Base-by-base conservation (phyloP, 2,797 vertebrate species). In the Pipistrellus nathusii region DNA sequence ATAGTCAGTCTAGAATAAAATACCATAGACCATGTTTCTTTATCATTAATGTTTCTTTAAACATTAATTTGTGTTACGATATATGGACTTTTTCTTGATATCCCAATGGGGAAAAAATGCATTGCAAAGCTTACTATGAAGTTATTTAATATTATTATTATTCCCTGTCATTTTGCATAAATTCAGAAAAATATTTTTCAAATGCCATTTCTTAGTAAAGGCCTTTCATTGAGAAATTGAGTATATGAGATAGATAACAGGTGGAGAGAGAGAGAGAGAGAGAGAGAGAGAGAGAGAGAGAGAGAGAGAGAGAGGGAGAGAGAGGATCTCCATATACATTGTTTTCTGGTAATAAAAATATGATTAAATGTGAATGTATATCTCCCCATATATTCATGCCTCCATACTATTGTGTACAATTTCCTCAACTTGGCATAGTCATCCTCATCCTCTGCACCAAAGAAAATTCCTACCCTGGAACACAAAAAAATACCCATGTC, bases 101-200 rank as follows among this genome's bases (percentile, higher is more conserved):
- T 4, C 30, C n/a, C 72, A 95, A 41, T 59, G 17, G 7, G 10
- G 23, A 59, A 71, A 64, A 88, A 94, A 80, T 59, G 10, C 76
- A 80, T 85, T 68, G 6, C 53, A 86, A 69, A 57, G 25, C 3
- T 59, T 23, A 68, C 85, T 81, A 77, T n/a, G 35, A 81, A 72
- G 30, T 93, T 76, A 87, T 93, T 89, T 77, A n/a, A n/a, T n/a
- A n/a, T n/a, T n/a, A n/a, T n/a, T n/a, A n/a, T n/a, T n/a, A 83
- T 76, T 59, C 21, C 27, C 17, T 91, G 30, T 18, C 64, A 59
- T 84, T 88, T 82, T 72, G 18, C 35, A 17, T 77, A 93, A 55
- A 12, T 82, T 93, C 78, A 86, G 17, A 88, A 82, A 78, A 91
- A 69, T 46, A 62, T 77, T 77, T 77, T 77, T 85, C 62, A 77